Conservation (phyloP, 2,113 vertebrate genomes). For the Bubo bubo region DNA sequence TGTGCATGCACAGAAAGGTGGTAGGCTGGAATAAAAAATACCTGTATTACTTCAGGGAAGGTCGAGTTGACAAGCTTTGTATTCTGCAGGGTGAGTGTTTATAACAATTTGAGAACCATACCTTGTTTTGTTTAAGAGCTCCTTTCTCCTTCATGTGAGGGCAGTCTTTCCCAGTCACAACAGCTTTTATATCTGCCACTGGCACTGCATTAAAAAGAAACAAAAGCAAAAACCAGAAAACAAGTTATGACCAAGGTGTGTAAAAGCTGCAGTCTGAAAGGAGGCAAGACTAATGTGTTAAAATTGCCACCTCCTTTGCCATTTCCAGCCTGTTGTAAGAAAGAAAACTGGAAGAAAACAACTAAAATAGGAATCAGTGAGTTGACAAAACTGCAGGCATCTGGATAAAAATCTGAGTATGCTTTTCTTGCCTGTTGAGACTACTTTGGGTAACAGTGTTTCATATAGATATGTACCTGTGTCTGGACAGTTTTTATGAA, state of each 20-base stretch:
- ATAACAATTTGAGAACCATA: slow-evolving; percentile 56
- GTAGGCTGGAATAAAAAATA: background rate
- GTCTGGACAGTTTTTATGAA: background rate
- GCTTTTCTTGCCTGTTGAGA: background rate
- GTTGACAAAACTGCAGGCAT: background rate
- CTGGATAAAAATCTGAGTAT: background rate
- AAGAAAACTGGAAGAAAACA: background rate
- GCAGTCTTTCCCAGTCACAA: slow-evolving; percentile 98
- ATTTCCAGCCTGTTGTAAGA: background rate
- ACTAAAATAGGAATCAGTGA: background rate
- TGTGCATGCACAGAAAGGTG: background rate
- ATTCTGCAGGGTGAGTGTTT: background rate
- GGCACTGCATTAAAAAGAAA: slow-evolving; percentile 83
- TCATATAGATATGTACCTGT: background rate
- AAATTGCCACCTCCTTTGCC: background rate
- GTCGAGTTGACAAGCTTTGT: background rate
- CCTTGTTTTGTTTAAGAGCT: slow-evolving; percentile 99
- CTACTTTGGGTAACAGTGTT: background rate
- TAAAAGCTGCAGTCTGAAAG: background rate
- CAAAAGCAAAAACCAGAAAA: slow-evolving; percentile 33
- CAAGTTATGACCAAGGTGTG: background rate
- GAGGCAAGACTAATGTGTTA: background rate
- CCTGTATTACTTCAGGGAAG: background rate
- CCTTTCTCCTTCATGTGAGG: slow-evolving; percentile 99
- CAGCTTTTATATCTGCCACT: slow-evolving; percentile 98